These are phyloP conservation scores for Idris sp. DNA, from an alignment of 1,140 invertebrate species.

Conservation along the genomic window DNA sequence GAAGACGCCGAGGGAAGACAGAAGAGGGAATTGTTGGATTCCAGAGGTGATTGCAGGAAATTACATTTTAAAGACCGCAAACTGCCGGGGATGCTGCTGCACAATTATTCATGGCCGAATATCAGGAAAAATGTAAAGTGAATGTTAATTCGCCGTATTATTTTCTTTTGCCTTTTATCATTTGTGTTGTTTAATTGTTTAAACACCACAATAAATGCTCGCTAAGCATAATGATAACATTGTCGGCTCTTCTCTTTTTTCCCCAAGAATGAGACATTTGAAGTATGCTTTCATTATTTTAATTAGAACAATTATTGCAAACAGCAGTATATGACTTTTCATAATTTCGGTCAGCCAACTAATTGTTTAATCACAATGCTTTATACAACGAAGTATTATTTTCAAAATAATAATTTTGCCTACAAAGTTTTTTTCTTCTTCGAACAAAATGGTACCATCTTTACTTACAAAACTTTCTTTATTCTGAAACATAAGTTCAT, in stretches of 20 bases:
- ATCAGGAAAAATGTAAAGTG: slow-evolving; percentile 36
- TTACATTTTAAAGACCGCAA: slow-evolving; percentile 37
- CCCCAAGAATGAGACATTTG: slow-evolving; percentile 10
- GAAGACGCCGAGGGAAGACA: slow-evolving; percentile 20
- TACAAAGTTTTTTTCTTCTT: too few relatives aligned
- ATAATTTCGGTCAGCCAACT: slow-evolving; percentile 12
- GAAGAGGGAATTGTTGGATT: slow-evolving; percentile 33
- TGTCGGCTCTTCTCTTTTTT: slow-evolving; percentile 3
- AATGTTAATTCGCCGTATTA: slow-evolving; percentile 36
- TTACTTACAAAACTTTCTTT: too few relatives aligned
- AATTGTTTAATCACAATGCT: slow-evolving; percentile 17
- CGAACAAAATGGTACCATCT: too few relatives aligned
- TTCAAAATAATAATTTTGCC: too few relatives aligned
- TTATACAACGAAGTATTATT: too few relatives aligned
- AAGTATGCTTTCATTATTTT: slow-evolving; percentile 36
- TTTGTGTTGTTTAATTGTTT: slow-evolving; percentile 25
- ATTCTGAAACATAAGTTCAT: too few relatives aligned
- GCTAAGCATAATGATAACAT: slow-evolving; percentile 22
- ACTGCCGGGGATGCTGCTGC: slow-evolving; percentile 15
- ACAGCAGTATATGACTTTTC: slow-evolving; percentile 6
- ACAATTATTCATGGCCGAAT: slow-evolving; percentile 47
- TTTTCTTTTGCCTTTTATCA: slow-evolving; percentile 24
- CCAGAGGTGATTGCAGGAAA: slow-evolving; percentile 53
- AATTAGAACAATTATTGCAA: slow-evolving; percentile 36
- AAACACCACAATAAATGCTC: slow-evolving; percentile 9